These are phyloP conservation scores for Tortrix viridana DNA, from an alignment of 2,888 invertebrate species.

Conservation along the genomic window DNA sequence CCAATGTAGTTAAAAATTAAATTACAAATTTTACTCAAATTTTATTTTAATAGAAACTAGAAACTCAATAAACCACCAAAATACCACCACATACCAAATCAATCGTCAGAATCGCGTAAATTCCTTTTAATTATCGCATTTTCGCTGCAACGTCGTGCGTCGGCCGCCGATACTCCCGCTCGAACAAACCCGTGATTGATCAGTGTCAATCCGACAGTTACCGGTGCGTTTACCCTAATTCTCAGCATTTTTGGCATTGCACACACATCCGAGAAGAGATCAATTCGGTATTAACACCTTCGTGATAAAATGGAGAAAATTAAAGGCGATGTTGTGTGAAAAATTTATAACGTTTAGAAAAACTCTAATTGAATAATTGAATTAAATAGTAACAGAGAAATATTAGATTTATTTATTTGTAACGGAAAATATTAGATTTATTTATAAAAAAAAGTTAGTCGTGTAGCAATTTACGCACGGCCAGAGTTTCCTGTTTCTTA, in stretches of 20 bases:
- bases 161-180: conserved; percentile 35
- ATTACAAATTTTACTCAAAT: too few relatives aligned
- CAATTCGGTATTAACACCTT: conserved; percentile 10
- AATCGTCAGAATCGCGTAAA: conserved; percentile 14
- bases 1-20: too few relatives aligned
- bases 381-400: too few relatives aligned
- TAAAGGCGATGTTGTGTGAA: not conserved
- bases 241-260: conserved; percentile 33
- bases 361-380: too few relatives aligned
- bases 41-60: too few relatives aligned
- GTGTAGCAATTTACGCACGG: too few relatives aligned
- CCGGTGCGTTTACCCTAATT: conserved; percentile 51
- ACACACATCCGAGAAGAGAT: conserved; percentile 11
- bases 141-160: conserved; percentile 42
- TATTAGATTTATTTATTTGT: too few relatives aligned
- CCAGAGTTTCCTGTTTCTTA: too few relatives aligned
- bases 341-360: not conserved
- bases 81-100: conserved; percentile 4
- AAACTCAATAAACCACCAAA: not conserved
- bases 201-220: conserved; percentile 54
- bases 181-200: conserved; percentile 41
- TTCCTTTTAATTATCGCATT: conserved; percentile 23
- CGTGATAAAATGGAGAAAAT: conserved; percentile 16
- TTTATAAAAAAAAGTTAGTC: too few relatives aligned
- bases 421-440: too few relatives aligned